phyloP scores from a whole-genome alignment of 92 coral and sea anemone genomes.

The Bergia puertoricense region DNA sequence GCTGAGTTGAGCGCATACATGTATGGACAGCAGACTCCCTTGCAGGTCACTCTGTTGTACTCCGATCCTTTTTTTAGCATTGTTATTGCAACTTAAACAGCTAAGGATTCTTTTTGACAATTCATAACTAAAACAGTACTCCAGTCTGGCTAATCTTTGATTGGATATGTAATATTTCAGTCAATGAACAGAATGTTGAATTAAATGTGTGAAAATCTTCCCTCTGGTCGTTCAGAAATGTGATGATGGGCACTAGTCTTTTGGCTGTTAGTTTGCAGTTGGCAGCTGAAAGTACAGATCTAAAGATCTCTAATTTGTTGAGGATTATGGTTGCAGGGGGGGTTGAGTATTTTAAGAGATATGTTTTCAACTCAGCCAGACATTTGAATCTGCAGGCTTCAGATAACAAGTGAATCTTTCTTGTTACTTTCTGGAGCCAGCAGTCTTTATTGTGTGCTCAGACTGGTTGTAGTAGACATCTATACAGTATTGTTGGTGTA shows the following conservation, averaged over 20 bases:
- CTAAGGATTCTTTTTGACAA: background rate
- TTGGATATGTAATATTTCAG: background rate
- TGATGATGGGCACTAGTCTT: too few relatives aligned
- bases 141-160: too few relatives aligned
- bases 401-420: background rate
- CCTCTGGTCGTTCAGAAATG: background rate
- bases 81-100: background rate
- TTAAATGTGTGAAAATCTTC: background rate
- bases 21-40: background rate
- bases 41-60: background rate
- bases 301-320: background rate
- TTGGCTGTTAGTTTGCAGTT: background rate
- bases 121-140: too few relatives aligned
- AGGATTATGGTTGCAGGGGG: background rate
- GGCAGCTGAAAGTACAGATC: background rate
- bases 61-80: background rate
- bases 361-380: background rate
- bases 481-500: background rate
- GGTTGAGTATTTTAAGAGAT: background rate
- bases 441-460: background rate
- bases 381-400: background rate
- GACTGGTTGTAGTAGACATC: background rate
- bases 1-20: slow-evolving; percentile 4
- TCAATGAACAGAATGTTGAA: background rate
- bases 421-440: background rate